A percentile compares a stretch with the other conserved stretches of the same genome.
phyloP scores from a whole-genome alignment of 30 jellyfish, hydroid and myxozoan species.

The Aurelia aurita region DNA sequence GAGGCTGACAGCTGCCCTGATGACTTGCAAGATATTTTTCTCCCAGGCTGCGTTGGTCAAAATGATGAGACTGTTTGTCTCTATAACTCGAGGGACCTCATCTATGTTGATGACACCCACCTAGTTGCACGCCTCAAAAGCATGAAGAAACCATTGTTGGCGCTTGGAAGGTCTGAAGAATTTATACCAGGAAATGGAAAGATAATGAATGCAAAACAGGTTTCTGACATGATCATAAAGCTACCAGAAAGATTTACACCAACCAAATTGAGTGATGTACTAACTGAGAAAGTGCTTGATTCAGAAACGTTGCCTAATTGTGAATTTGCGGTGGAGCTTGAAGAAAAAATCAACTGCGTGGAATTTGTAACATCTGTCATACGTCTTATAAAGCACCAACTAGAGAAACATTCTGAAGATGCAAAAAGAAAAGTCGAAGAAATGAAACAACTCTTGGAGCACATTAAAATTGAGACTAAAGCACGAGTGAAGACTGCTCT shows the following conservation, averaged over 20 bases:
- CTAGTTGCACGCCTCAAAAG: conserved; percentile 32
- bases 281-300: conserved; percentile 42
- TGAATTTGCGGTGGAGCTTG: conserved; percentile 58
- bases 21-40: conserved; percentile 17
- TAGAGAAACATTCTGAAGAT: not conserved
- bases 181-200: too few species aligned
- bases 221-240: conserved; percentile 2
- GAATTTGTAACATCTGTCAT: conserved; percentile 46
- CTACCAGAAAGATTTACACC: conserved; percentile 55
- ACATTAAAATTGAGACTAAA: not conserved
- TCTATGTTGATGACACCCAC: conserved; percentile 64
- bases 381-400: conserved; percentile 69
- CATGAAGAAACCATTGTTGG: conserved; percentile 32
- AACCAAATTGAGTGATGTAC: conserved; percentile 37
- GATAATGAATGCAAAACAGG: not conserved
- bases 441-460: not conserved
- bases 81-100: conserved; percentile 34
- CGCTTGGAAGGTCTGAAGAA: not conserved
- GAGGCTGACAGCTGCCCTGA: not conserved
- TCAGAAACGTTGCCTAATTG: conserved; percentile 12
- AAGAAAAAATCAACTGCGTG: conserved; percentile 20
- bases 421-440: not conserved
- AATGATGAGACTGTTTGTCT: conserved; percentile 4
- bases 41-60: conserved; percentile 49
- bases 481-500: conserved; percentile 5